Evolutionary conservation across 2,113 vertebrate species (phyloP), one percentile per base, ranked within the genome.

Genomic region (Lasiurus cinereus): DNA sequence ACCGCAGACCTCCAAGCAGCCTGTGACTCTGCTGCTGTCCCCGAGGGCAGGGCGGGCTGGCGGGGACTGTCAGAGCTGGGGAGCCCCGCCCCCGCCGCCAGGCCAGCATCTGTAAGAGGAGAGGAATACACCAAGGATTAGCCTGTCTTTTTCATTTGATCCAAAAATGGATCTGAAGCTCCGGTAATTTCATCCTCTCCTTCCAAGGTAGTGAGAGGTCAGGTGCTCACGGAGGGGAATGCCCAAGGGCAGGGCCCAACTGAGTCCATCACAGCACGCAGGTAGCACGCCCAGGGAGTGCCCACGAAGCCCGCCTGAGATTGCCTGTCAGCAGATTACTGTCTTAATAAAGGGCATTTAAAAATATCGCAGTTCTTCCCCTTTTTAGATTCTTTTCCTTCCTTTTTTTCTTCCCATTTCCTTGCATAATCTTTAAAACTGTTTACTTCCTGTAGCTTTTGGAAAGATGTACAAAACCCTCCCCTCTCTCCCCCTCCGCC

Each of bases 141-240:
- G 90, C 79, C 39, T 95, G 96, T 11, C 73, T 83, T 96, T 97
- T 97, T 90, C 92, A 77, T 87, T 93, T 73, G 83, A 33, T 91
- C 18, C 54, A 92, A 83, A 96, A 96, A 93, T 94, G 21, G 33
- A 88, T 83, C 87, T 84, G 83, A 83, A 97, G 88, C 84, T 78
- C 77, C 70, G 72, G 95, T 73, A 85, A 9, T 59, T 56, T 89
- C 91, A 96, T 92, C 93, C 62, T 96, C 85, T 96, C 87, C 82
- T 95, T 94, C 43, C 15, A 39, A 94, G 76, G 76, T 78, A 92
- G 79, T 43, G 70, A 83, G 94, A 97, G 95, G 96, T 97, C 96
- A 97, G 87, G 94, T 88, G 91, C 88, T 92, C 84, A 36, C 9
- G 0, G 54, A 50, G 48, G 89, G 89, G 80, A 94, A 31, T 67